Evolutionary conservation across 53 echinoderm and acorn worm species (phyloP), one percentile per base, ranked within the genome.

Genomic region (Pentamera pediparva): DNA sequence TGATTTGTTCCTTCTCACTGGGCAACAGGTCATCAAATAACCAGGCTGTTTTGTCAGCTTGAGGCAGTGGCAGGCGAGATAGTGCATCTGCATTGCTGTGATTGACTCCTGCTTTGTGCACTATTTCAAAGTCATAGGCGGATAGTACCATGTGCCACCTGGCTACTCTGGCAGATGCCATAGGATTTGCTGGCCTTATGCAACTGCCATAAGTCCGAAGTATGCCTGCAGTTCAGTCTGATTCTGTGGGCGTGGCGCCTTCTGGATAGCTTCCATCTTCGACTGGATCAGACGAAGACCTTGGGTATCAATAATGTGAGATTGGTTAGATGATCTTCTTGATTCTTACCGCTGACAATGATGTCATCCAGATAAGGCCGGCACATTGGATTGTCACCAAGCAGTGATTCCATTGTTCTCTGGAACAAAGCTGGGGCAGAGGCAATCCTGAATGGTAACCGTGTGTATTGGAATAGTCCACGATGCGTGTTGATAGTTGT

Each of bases 321-420:
- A 39, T 89, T 81, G 32, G 48, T 53, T 35, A 90, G 70, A 56
- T 90, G 79, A 26, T 90, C 86, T 11, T 82, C 52, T 5, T 37
- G 51, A 32, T 35, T 67, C 30, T 57, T 76, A 37, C 90, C 86
- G 41, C 81, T 90, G 13, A 90, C 69, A 18, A 86, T 86, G 33
- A 86, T 82, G 59, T 90, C 86, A 79, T 90, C 90, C 3, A 82
- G 70, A 39, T 87, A 87, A 5, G 82, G 78, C 4, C 73, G 39
- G 39, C 86, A 77, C 77, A 81, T 86, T 27, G 81, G 62, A 4
- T 74, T 62, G 30, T 75, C 40, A 15, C 49, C 75, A 10, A 81
- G 13, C 18, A 82, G 64, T 4, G 82, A 82, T 64, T 79, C 75
- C 54, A 83, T 70, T 75, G 79, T 75, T 9, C 85, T 63, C 35